A percentile compares a stretch with the other conserved stretches of the same genome.
These are phyloP conservation scores for Manis pentadactyla DNA, from an alignment of 2,797 vertebrate genomes.

Conservation along the genomic window DNA sequence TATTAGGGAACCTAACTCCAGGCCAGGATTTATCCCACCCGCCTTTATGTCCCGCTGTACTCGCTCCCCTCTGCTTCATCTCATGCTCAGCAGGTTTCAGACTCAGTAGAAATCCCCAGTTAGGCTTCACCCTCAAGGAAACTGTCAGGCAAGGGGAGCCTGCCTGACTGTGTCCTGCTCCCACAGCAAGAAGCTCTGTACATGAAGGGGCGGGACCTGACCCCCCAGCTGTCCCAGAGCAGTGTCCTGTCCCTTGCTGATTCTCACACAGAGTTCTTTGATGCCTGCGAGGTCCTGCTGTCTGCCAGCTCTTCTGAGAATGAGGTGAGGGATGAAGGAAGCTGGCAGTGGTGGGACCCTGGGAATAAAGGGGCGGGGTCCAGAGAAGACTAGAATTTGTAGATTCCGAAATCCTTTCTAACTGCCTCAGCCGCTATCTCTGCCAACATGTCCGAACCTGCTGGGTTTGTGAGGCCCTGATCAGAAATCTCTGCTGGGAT, in stretches of 20 bases:
- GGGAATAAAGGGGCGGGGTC: neutral
- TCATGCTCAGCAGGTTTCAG: neutral
- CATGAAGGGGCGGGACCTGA: constrained; percentile 83
- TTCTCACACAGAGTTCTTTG: constrained; percentile 94
- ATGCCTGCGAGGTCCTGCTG: constrained; percentile 93
- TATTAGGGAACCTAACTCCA: neutral
- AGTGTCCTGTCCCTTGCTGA: constrained; percentile 92
- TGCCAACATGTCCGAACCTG: neutral
- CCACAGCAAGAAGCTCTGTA: constrained; percentile 83
- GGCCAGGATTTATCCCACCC: neutral
- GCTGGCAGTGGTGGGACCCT: neutral
- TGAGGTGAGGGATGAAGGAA: constrained; percentile 79
- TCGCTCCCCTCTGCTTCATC: accelerated
- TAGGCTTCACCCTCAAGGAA: neutral
- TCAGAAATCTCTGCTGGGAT: neutral
- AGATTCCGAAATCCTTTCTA: neutral
- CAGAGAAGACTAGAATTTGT: neutral
- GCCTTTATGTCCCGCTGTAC: accelerated
- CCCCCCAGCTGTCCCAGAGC: constrained; percentile 86
- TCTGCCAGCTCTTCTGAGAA: constrained; percentile 94
- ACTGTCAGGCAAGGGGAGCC: neutral
- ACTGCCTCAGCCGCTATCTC: accelerated
- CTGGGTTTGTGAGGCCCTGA: neutral
- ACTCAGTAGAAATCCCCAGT: neutral
- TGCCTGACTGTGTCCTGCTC: constrained; percentile 44